Base-by-base conservation (phyloP, 2,888 invertebrate genomes). In the Serripes groenlandicus region DNA sequence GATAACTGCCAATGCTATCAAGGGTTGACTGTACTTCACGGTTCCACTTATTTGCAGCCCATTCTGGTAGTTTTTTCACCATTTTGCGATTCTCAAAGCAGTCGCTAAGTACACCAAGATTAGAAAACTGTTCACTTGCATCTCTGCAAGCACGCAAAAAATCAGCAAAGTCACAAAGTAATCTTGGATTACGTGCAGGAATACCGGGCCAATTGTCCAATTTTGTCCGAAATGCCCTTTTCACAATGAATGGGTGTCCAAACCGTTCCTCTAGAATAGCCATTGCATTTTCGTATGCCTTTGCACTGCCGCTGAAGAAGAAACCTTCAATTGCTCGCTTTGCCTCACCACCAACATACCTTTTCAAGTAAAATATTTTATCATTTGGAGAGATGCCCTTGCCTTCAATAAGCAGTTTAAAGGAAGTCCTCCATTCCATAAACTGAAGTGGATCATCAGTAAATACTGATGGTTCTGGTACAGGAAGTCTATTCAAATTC, bases 391-490 rank as follows among this genome's bases (percentile, higher is more conserved):
- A 81, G 56, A 82, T 77, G 9, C 52, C 49, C 37, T 52, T 78
- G 37, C 58, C 56, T 23, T 81, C 78, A 34, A 85, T 85, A 30
- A 85, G 49, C 0, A 68, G 78, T 18, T 80, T 72, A 54, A 85
- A 84, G 18, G 78, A 49, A 15, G 64, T 28, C 37, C 66, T 78
- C 78, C 78, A 78, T n/a, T 32, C 60, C 49, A 69, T 69, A 32
- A 69, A 74, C 9, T 37, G 42, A 1, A 78, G 21, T 15, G 73
- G 74, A 62, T 78, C 81, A 30, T 81, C 83, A 35, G 37, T 21
- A 56, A 83, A 86, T 21, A 83, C 56, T 21, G 62, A n/a, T 1
- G 86, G 86, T 58, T 86, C 83, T 18, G 86, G 83, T 15, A 74
- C 52, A 3, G 80, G 80, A 26, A 86, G 49, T 3, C 85, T 49